These are phyloP conservation scores for Lasiommata megera DNA, from an alignment of 2,888 invertebrate genomes.

Conservation along the genomic window DNA sequence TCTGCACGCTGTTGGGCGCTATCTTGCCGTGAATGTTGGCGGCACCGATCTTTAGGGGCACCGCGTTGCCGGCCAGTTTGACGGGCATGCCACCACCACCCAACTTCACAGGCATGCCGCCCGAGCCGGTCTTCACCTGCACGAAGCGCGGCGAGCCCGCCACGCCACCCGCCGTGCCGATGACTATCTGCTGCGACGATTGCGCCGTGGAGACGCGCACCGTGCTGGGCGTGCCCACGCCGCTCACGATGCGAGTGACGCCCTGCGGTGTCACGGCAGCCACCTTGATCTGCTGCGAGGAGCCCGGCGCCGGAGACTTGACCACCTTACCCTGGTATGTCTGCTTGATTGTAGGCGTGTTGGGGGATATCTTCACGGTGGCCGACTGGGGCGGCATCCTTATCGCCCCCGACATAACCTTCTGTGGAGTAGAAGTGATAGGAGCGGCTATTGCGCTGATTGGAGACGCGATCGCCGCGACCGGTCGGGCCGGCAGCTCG, in stretches of 20 bases:
- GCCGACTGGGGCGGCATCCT: slow-evolving; percentile 57
- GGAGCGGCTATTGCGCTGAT: slow-evolving; percentile 45
- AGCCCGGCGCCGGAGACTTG: slow-evolving; percentile 56
- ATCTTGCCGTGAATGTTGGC: slow-evolving; percentile 68
- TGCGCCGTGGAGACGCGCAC: slow-evolving; percentile 68
- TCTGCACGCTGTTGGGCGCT: slow-evolving; percentile 55
- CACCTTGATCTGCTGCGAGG: slow-evolving; percentile 70
- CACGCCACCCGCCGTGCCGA: slow-evolving; percentile 53
- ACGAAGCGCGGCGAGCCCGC: slow-evolving; percentile 64
- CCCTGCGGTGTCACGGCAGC: slow-evolving; percentile 69
- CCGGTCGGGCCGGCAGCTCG: slow-evolving; percentile 45
- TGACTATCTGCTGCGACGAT: slow-evolving; percentile 66
- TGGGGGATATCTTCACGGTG: slow-evolving; percentile 66
- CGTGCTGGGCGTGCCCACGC: slow-evolving; percentile 57
- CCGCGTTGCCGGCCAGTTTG: slow-evolving; percentile 59
- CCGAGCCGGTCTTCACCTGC: slow-evolving; percentile 67
- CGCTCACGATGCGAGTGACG: slow-evolving; percentile 69
- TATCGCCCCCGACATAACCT: slow-evolving; percentile 56
- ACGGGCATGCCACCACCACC: slow-evolving; percentile 64
- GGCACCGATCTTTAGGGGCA: slow-evolving; percentile 68
- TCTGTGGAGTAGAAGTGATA: slow-evolving; percentile 61
- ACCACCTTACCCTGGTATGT: slow-evolving; percentile 59
- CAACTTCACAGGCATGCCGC: slow-evolving; percentile 62
- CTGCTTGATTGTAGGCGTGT: slow-evolving; percentile 63
- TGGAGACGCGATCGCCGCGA: slow-evolving; percentile 52